Base-by-base conservation (phyloP, 2,888 invertebrate species). In the Oscheius sp. region DNA sequence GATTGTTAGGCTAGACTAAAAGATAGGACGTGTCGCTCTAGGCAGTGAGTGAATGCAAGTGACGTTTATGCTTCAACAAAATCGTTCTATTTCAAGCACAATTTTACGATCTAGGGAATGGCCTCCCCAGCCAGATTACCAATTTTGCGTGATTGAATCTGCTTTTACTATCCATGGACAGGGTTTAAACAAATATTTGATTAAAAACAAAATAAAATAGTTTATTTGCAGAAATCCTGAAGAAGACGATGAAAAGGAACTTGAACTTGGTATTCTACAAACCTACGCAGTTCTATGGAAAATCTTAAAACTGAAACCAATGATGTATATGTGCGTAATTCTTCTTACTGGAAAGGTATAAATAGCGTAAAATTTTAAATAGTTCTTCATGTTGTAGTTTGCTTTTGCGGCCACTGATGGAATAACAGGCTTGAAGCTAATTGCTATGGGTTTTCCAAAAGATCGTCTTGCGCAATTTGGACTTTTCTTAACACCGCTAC, bases 391-490 rank as follows among this genome's bases (percentile, higher is more conserved):
- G 8, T 8, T 29, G n/a, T 46, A 95, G 94, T 91, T 96, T 78
- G 94, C 95, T 2, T 98, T 97, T 89, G 92, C 95, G 42, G 95
- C 96, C 0, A 92, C 94, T 72, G 98, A 98, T 89, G 92, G 94
- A 25, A 93, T 97, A 0, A 94, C 96, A 23, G 92, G 93, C 1
- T 89, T 98, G 72, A 98, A 98, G 88, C 89, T 99, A 57, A 93
- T 97, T 0, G 97, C 96, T 88, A 93, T 93, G 29, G 98, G 98
- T 15, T 93, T 99, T 57, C 95, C 96, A 0, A 94, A 95, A 85
- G 97, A 97, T 87, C 92, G 93, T 82, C 89, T 98, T 68, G 97
- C 96, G 0, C 88, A 97, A 66, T 90, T 99, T 85, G 94, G 94
- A 0, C 91, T 98, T 39, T 96, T 96, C 15, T 89, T 98, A 87